These are phyloP conservation scores for Stenurella melanura DNA, from an alignment of 2,888 invertebrate species.

Conservation along the genomic window DNA sequence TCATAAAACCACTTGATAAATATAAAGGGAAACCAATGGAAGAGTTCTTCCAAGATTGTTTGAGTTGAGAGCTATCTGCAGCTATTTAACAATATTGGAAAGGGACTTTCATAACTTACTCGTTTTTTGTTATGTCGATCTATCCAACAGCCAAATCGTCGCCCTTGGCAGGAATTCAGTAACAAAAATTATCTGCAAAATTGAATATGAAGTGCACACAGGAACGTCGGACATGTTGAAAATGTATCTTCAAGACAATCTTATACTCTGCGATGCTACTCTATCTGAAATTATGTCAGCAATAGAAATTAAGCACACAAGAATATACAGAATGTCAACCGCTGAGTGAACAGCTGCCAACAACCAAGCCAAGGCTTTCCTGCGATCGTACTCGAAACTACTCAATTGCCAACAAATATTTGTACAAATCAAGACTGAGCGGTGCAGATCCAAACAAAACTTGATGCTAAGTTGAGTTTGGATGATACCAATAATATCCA, in stretches of 20 bases:
- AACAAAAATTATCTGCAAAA: slow-evolving; percentile 86
- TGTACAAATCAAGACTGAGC: slow-evolving; percentile 10
- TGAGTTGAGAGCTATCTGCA: slow-evolving; percentile 85
- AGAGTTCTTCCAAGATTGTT: slow-evolving; percentile 86
- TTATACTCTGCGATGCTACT: slow-evolving; percentile 85
- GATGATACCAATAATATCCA: slow-evolving; percentile 20
- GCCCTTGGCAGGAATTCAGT: slow-evolving; percentile 85
- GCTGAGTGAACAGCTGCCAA: slow-evolving; percentile 69
- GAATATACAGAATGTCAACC: slow-evolving; percentile 80
- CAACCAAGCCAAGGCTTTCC: slow-evolving; percentile 68
- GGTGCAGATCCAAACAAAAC: slow-evolving; percentile 8
- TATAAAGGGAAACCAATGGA: slow-evolving; percentile 88
- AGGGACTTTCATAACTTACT: slow-evolving; percentile 90
- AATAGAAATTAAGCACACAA: slow-evolving; percentile 83
- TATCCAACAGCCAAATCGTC: slow-evolving; percentile 85
- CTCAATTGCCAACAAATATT: slow-evolving; percentile 28
- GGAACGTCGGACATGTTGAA: slow-evolving; percentile 79
- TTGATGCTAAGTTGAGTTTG: not conserved
- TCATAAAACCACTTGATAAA: slow-evolving; percentile 86
- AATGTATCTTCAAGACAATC: slow-evolving; percentile 87
- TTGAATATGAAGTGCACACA: slow-evolving; percentile 84
- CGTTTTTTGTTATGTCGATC: slow-evolving; percentile 86
- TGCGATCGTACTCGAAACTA: slow-evolving; percentile 66
- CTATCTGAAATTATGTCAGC: slow-evolving; percentile 82
- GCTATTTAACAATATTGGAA: slow-evolving; percentile 83